Percentiles rank a stretch among this genome's conserved stretches.
Evolutionary conservation across 2,797 vertebrate species (phyloP).

Genomic region (Gambelia wislizenii): DNA sequence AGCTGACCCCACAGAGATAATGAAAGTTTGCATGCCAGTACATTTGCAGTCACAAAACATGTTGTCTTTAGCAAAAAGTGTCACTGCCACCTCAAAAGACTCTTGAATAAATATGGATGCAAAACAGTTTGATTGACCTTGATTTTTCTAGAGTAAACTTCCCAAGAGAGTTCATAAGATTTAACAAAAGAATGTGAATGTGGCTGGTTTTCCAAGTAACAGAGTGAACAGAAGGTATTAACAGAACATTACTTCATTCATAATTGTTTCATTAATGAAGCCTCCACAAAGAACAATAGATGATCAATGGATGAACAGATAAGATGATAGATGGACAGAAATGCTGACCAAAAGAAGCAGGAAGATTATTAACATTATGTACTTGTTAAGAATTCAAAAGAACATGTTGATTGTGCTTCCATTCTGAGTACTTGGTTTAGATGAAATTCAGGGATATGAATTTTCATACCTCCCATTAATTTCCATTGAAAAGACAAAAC

Average conservation of each 20-base stretch:
- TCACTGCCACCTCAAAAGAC: neutral
- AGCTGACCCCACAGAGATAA: neutral
- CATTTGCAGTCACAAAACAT: neutral
- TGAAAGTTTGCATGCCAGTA: neutral
- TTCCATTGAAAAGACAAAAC: no score
- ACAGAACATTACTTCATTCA: neutral
- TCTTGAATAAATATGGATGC: neutral
- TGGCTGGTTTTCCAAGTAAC: neutral
- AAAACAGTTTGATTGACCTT: neutral
- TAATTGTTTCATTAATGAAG: slow-evolving; percentile 24
- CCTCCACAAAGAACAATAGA: neutral
- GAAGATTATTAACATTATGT: neutral
- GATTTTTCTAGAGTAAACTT: neutral
- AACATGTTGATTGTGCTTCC: no score
- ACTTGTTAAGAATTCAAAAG: neutral
- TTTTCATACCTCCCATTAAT: no score
- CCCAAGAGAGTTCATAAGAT: neutral
- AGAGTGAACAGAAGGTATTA: neutral
- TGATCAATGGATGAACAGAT: neutral
- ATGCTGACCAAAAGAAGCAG: neutral
- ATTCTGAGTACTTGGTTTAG: no score
- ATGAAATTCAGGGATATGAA: no score
- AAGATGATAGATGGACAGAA: neutral
- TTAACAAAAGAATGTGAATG: neutral
- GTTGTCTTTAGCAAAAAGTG: slow-evolving; percentile 7